Evolutionary conservation across 1,140 invertebrate genomes (phyloP).

Genomic region (Pinna nobilis): DNA sequence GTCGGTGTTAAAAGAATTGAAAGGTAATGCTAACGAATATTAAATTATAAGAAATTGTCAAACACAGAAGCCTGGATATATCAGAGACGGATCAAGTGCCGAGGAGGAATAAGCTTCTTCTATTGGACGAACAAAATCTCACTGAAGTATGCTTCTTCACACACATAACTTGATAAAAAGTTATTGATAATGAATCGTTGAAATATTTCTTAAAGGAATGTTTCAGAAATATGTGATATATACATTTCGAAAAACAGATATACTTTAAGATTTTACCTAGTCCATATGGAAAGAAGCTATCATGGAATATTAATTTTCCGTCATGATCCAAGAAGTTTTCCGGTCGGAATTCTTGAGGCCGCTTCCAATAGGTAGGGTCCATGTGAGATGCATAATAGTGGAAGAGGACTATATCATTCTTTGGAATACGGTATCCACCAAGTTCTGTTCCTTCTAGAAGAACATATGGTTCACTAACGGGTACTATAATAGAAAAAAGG

Average conservation of each 20-base stretch:
- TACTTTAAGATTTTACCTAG: conserved; percentile 4
- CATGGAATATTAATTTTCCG: conserved; percentile 50
- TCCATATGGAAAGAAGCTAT: conserved; percentile 50
- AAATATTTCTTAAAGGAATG: not conserved
- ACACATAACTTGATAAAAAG: not conserved
- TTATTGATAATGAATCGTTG: not conserved
- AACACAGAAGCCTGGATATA: no score
- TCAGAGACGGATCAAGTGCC: no score
- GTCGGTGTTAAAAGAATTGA: no score
- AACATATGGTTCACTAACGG: conserved; percentile 10
- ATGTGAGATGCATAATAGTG: conserved; percentile 21
- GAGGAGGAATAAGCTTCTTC: no score
- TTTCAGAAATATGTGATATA: not conserved
- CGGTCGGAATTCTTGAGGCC: conserved; percentile 32
- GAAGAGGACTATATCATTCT: conserved; percentile 10
- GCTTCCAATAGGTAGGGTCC: conserved; percentile 36
- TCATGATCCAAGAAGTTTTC: conserved; percentile 32
- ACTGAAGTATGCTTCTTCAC: no score
- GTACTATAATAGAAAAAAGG: not conserved
- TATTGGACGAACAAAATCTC: no score
- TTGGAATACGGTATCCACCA: conserved; percentile 21
- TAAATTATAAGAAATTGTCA: no score
- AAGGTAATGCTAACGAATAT: no score
- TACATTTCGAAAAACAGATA: not conserved
- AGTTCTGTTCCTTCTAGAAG: conserved; percentile 9